phyloP scores from a whole-genome alignment of 30 jellyfish, hydroid and myxozoan genomes.

The Catostylus mosaicus region DNA sequence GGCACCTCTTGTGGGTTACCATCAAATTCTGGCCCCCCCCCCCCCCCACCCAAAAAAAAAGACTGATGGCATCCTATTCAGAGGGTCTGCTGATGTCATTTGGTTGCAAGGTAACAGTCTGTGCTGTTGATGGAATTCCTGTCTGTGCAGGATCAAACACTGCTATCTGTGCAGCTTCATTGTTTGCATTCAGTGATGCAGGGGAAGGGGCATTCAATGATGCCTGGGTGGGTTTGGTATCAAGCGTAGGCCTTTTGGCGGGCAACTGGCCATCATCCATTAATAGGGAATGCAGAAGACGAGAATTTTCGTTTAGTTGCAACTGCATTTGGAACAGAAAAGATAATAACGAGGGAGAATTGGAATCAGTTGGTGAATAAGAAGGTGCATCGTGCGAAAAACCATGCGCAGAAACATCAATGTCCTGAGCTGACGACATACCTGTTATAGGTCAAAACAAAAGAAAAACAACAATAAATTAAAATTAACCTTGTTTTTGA shows the following conservation, averaged over 20 bases:
- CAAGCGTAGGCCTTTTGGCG: not conserved
- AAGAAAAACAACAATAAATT: not conserved
- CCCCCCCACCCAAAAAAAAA: too few relatives aligned
- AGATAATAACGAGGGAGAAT: not conserved
- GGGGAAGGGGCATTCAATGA: not conserved
- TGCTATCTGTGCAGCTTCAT: not conserved
- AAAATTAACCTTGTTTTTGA: not conserved
- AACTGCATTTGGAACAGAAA: not conserved
- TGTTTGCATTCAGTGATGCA: not conserved
- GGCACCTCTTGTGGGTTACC: not conserved
- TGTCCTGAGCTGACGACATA: not conserved
- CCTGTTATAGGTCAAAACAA: not conserved
- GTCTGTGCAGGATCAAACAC: not conserved
- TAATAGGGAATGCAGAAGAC: not conserved
- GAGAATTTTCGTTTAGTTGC: not conserved
- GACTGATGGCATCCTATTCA: conserved; percentile 12
- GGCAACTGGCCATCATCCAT: not conserved
- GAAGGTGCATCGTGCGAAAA: not conserved
- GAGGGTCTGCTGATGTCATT: conserved; percentile 21
- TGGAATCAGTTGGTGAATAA: not conserved
- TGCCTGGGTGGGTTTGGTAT: not conserved
- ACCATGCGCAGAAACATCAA: not conserved
- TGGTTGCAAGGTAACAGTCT: not conserved
- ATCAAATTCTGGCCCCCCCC: conserved; percentile 36
- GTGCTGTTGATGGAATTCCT: not conserved